These are phyloP conservation scores for Yponomeuta evonymella DNA, from an alignment of 2,888 invertebrate genomes.

Conservation along the genomic window DNA sequence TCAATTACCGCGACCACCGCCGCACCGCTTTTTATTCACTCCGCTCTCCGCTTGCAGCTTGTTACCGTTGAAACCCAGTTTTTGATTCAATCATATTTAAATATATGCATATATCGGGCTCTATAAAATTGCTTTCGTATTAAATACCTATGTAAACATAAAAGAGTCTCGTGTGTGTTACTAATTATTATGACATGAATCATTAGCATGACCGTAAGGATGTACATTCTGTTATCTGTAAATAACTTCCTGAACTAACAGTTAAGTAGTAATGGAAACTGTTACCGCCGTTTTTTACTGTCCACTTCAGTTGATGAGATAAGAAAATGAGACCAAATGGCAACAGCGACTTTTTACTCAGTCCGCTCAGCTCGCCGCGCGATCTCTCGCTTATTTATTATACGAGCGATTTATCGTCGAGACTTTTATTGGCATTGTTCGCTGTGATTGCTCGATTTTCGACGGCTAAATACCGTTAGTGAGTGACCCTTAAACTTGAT, in stretches of 20 bases:
- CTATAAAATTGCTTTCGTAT: too few relatives aligned
- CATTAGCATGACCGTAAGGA: too few relatives aligned
- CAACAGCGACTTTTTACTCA: background rate
- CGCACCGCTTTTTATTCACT: conserved; percentile 57
- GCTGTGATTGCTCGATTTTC: conserved; percentile 44
- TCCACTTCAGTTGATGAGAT: too few relatives aligned
- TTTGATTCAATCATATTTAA: too few relatives aligned
- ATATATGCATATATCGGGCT: too few relatives aligned
- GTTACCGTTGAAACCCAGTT: background rate
- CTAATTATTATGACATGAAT: too few relatives aligned
- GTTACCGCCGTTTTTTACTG: too few relatives aligned
- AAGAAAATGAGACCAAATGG: background rate
- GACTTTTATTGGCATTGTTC: conserved; percentile 45
- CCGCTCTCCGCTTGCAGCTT: conserved; percentile 23
- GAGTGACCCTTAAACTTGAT: conserved; percentile 17
- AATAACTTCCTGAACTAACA: too few relatives aligned
- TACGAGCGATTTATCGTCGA: conserved; percentile 47
- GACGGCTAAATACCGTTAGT: conserved; percentile 18
- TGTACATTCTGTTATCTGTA: too few relatives aligned
- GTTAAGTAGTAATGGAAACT: too few relatives aligned
- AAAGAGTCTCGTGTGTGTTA: too few relatives aligned
- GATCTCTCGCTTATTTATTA: conserved; percentile 47
- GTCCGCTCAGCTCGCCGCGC: conserved; percentile 11
- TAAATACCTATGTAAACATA: too few relatives aligned
- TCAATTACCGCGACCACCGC: conserved; percentile 64